Conservation (phyloP, 2,113 vertebrate species). For the Mirza zaza region DNA sequence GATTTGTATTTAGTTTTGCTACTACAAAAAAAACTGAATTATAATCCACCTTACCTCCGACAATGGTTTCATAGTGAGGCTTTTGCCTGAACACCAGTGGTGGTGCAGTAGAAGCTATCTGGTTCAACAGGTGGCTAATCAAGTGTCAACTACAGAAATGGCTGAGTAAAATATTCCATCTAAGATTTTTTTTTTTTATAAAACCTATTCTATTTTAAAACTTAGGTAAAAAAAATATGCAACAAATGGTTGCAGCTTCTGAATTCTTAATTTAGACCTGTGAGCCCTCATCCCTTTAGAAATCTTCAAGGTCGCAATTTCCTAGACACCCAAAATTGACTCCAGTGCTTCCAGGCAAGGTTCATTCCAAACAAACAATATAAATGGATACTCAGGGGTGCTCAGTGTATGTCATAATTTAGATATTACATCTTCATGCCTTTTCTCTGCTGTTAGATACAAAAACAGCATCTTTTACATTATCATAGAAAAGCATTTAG, state of each 20-base stretch:
- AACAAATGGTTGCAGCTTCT: slow-evolving; percentile 81
- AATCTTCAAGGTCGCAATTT: slow-evolving; percentile 79
- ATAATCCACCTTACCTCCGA: slow-evolving; percentile 18
- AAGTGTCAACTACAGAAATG: slow-evolving; percentile 80
- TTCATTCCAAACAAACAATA: slow-evolving; percentile 85
- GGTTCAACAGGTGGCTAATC: slow-evolving; percentile 78
- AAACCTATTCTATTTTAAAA: slow-evolving; percentile 84
- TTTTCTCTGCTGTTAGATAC: slow-evolving; percentile 90
- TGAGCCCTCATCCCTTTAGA: slow-evolving; percentile 81
- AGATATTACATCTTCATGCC: slow-evolving; percentile 88
- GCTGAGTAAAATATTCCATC: slow-evolving; percentile 82
- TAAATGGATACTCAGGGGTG: slow-evolving; percentile 86
- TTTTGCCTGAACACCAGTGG: slow-evolving; percentile 57
- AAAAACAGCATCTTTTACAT: slow-evolving; percentile 92
- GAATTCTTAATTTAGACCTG: slow-evolving; percentile 79
- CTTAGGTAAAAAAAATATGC: slow-evolving; percentile 79
- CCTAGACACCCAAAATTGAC: slow-evolving; percentile 79
- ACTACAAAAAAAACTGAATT: slow-evolving; percentile 59
- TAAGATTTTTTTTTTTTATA: slow-evolving; percentile 78
- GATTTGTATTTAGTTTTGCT: slow-evolving; percentile 52
- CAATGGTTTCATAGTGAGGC: slow-evolving; percentile 11
- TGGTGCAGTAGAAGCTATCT: slow-evolving; percentile 32
- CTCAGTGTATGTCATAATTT: slow-evolving; percentile 85
- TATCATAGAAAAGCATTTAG: slow-evolving; percentile 97
- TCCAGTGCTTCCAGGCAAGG: slow-evolving; percentile 86